Conservation (phyloP, 2,888 invertebrate species). For the Ichneumoninae sp. region DNA sequence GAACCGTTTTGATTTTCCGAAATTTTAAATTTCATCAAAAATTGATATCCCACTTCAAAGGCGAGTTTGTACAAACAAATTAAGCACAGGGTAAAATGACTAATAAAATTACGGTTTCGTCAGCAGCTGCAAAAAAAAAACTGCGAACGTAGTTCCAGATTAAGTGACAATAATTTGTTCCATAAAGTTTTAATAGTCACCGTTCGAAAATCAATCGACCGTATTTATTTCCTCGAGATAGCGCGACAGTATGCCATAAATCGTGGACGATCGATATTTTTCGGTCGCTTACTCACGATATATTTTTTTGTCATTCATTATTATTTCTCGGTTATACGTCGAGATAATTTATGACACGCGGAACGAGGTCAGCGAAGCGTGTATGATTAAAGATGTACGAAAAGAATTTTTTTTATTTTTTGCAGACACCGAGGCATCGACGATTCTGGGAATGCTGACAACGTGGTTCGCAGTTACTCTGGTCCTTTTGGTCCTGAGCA, state of each 20-base stretch:
- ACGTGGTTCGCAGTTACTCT: constrained; percentile 91
- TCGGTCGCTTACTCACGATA: constrained; percentile 24
- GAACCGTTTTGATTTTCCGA: too few relatives aligned
- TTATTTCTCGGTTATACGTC: not conserved
- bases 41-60: too few relatives aligned
- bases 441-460: constrained; percentile 90
- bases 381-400: not conserved
- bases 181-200: not conserved
- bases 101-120: too few relatives aligned
- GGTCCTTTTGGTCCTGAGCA: constrained; percentile 89
- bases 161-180: too few relatives aligned
- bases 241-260: not conserved
- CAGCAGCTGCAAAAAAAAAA: too few relatives aligned
- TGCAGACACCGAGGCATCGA: constrained; percentile 87
- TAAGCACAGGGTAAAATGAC: too few relatives aligned
- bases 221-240: not conserved
- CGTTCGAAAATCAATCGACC: not conserved
- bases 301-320: not conserved
- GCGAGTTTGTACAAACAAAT: too few relatives aligned
- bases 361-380: not conserved
- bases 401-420: constrained; percentile 46
- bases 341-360: constrained; percentile 11
- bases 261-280: constrained; percentile 1
- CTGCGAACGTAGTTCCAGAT: too few relatives aligned
- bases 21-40: too few relatives aligned